Percentiles rank a stretch among this genome's conserved stretches.
Evolutionary conservation across 2,797 vertebrate genomes (phyloP).

Genomic region (Danionella dracula): DNA sequence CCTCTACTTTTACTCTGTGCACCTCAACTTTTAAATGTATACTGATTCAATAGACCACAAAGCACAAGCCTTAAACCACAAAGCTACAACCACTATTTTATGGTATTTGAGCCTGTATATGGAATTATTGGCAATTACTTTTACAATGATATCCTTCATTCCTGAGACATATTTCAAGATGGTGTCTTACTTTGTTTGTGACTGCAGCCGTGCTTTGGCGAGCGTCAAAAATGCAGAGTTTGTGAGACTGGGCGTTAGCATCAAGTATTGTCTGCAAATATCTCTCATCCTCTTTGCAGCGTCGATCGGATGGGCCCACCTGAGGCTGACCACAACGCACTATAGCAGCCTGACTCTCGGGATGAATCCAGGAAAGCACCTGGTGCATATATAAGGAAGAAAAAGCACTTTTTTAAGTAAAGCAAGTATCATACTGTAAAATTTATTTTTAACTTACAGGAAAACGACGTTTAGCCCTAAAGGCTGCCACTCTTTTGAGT

Average conservation of each 20-base stretch:
- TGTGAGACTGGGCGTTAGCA: slow-evolving; percentile 95
- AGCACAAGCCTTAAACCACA: too few species aligned
- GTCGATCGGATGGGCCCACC: slow-evolving; percentile 86
- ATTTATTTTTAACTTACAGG: slow-evolving; percentile 72
- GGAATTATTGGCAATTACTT: too few species aligned
- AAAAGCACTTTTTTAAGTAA: too few species aligned
- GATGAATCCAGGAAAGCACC: slow-evolving; percentile 96
- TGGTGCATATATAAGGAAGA: too few species aligned
- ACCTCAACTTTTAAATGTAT: too few species aligned
- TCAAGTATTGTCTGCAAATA: slow-evolving; percentile 93
- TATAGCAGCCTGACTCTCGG: slow-evolving; percentile 90
- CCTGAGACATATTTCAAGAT: too few species aligned
- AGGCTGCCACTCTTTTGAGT: slow-evolving; percentile 78
- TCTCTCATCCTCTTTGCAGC: slow-evolving; percentile 91
- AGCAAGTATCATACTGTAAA: not conserved
- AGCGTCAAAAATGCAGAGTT: slow-evolving; percentile 91
- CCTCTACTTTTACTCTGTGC: too few species aligned
- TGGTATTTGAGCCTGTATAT: too few species aligned
- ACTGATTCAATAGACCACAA: too few species aligned
- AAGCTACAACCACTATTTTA: too few species aligned
- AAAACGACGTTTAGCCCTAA: slow-evolving; percentile 87
- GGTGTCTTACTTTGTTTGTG: slow-evolving; percentile 82
- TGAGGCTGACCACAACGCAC: slow-evolving; percentile 87
- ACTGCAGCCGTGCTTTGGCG: slow-evolving; percentile 85
- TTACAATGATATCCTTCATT: too few species aligned